phyloP scores from a whole-genome alignment of 2,113 vertebrate genomes.

The Neodon shergylaensis region DNA sequence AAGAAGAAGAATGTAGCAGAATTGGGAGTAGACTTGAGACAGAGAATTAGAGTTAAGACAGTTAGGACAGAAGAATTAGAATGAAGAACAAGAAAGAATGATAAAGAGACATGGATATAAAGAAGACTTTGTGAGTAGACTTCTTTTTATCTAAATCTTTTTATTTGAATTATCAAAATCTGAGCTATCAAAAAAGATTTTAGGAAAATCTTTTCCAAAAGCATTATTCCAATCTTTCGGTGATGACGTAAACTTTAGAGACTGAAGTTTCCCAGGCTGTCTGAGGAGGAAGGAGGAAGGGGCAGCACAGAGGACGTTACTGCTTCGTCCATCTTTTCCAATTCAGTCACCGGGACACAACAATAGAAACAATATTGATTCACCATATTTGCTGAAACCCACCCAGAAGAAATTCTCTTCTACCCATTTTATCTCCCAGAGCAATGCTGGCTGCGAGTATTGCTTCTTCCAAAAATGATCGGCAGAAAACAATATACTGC shows the following conservation, averaged over 20 bases:
- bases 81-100: too few relatives aligned
- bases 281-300: not conserved
- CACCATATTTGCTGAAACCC: slow-evolving; percentile 63
- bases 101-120: too few relatives aligned
- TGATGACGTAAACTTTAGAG: not conserved
- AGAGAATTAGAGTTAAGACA: too few relatives aligned
- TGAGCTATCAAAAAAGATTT: not conserved
- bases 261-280: not conserved
- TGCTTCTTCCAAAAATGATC: slow-evolving; percentile 58
- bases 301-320: slow-evolving; percentile 31
- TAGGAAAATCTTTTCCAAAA: not conserved
- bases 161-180: too few relatives aligned
- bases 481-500: slow-evolving; percentile 61
- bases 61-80: too few relatives aligned
- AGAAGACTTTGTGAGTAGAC: too few relatives aligned
- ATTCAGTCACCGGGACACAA: slow-evolving; percentile 68
- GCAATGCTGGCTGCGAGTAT: not conserved
- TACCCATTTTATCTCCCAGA: slow-evolving; percentile 16
- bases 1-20: too few relatives aligned
- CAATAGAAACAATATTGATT: slow-evolving; percentile 58
- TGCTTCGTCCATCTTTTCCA: slow-evolving; percentile 72
- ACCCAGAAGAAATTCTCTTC: not conserved
- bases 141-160: too few relatives aligned
- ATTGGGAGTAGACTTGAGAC: too few relatives aligned
- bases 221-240: not conserved